Evolutionary conservation across 2,113 vertebrate genomes (phyloP).

Genomic region (Hippopotamus amphibius): DNA sequence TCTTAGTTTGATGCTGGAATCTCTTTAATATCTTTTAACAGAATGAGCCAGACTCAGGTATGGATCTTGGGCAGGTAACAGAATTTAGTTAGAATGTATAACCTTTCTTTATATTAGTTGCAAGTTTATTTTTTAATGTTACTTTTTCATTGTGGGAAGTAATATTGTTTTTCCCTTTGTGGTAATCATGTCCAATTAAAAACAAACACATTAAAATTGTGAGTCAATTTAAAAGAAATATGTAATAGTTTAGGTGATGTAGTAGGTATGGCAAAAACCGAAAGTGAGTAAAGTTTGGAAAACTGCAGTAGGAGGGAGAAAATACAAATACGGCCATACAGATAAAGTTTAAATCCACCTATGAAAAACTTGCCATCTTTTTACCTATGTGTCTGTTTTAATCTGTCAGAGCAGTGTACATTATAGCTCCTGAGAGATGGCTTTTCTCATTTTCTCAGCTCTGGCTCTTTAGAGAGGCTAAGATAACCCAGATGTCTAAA

Average conservation of each 20-base stretch:
- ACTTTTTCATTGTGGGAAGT: background rate
- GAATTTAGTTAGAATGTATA: no score
- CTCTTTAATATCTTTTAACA: background rate
- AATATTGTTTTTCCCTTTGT: background rate
- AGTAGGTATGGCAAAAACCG: background rate
- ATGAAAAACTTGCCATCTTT: background rate
- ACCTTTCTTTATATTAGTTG: background rate
- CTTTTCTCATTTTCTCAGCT: background rate
- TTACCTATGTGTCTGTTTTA: background rate
- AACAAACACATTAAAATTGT: background rate
- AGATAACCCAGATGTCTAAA: background rate
- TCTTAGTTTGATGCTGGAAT: background rate
- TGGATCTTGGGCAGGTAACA: background rate
- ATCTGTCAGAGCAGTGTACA: accelerated
- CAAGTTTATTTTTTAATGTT: background rate
- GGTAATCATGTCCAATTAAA: background rate
- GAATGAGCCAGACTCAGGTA: background rate
- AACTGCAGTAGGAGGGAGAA: background rate
- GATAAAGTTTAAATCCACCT: no score
- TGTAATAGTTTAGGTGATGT: background rate
- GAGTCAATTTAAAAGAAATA: background rate
- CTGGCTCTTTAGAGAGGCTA: background rate
- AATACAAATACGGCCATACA: background rate
- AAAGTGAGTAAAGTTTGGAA: background rate
- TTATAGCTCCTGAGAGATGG: background rate